Evolutionary conservation across 2,113 vertebrate genomes (phyloP), one percentile per base, ranked within the genome.

Genomic region (Peromyscus leucopus): DNA sequence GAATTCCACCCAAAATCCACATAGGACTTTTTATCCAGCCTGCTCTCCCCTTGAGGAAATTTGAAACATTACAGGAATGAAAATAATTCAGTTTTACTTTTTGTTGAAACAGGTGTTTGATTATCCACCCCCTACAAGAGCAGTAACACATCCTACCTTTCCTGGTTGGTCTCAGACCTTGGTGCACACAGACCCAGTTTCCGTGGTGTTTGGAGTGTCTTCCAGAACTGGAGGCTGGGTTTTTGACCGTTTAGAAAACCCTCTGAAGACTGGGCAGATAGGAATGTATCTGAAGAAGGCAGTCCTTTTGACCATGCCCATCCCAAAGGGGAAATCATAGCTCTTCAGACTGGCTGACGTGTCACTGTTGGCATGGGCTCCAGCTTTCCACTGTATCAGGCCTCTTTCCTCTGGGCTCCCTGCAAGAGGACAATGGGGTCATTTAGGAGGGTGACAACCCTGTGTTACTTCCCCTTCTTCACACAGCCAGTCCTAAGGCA

Each of bases 271-370:
- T 3, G 99, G 99, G 97, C 99, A 99, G 97, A 99, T 98, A 86
- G 99, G 99, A 80, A 99, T 96, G 11, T 97, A 97, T 71, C 97
- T 96, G 63, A 99, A 98, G 97, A 99, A 99, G 26, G n/a, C 55
- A 16, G 80, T 97, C 57, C 96, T 98, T 93, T 98, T 98, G 96
- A 99, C 88, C 2, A 88, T n/a, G 1, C 55, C 95, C 99, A 99
- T 99, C 61, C 99, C 99, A 2, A 99, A 59, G 7, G 99, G 99
- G 71, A 99, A 99, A 82, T 99, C 99, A 0, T 99, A 99, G 91
- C 99, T 99, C 80, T 98, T 96, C 48, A 99, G 97, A 82, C 96
- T 98, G 89, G 96, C 91, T 2, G 98, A 98, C 0, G 39, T 97
- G 3, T 94, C 36, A 89, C 98, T 99, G 86, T 98, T 98, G 6